Evolutionary conservation across 2,113 vertebrate species (phyloP).

Genomic region (Silurus meridionalis): DNA sequence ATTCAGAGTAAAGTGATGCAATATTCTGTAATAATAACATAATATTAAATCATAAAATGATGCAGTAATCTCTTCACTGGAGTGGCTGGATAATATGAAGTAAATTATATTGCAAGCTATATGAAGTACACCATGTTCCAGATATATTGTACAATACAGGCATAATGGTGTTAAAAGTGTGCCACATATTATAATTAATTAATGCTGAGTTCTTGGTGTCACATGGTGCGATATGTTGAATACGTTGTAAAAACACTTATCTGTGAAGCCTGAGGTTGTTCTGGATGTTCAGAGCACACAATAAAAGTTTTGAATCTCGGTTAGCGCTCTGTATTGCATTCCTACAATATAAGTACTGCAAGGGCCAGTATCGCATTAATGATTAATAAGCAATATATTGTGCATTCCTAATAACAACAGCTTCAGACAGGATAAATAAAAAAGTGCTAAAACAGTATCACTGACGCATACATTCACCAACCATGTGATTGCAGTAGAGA

Average conservation of each 20-base stretch:
- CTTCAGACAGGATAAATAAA: conserved; percentile 50
- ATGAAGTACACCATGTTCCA: background rate
- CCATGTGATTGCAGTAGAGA: background rate
- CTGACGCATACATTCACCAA: conserved; percentile 42
- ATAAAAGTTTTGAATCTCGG: background rate
- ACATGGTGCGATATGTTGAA: background rate
- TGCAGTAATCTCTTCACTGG: background rate
- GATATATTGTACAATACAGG: background rate
- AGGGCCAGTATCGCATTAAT: background rate
- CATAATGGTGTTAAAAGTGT: background rate
- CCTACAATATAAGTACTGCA: background rate
- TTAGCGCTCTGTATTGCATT: background rate
- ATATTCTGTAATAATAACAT: conserved; percentile 25
- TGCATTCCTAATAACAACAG: conserved; percentile 34
- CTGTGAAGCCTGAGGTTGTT: background rate
- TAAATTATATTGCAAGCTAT: background rate
- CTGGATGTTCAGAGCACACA: background rate
- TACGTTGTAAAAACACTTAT: background rate
- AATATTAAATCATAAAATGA: too few relatives aligned
- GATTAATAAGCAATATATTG: conserved; percentile 4
- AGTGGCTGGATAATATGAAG: background rate
- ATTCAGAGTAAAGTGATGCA: conserved; percentile 49
- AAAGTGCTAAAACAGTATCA: conserved; percentile 62
- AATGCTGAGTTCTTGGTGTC: background rate
- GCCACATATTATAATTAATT: background rate